Evolutionary conservation across 2,113 vertebrate genomes (phyloP).

Genomic region (Malurus elegans): DNA sequence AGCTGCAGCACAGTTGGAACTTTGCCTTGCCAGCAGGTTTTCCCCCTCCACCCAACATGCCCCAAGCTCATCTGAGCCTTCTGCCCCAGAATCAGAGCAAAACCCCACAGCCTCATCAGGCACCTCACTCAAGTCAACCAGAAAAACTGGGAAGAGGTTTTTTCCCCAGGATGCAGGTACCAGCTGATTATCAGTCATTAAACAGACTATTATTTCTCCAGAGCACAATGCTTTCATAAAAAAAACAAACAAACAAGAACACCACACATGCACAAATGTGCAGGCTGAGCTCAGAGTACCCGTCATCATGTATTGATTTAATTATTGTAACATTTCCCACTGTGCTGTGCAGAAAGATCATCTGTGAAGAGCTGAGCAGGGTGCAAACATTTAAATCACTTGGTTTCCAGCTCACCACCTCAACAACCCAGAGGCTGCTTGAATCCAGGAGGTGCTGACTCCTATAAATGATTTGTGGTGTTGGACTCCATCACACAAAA

Average conservation of each 20-base stretch:
- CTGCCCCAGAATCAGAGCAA: not conserved
- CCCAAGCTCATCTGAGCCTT: not conserved
- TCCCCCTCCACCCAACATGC: not conserved
- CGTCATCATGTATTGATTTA: not conserved
- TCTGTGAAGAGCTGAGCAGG: not conserved
- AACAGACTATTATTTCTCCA: not conserved
- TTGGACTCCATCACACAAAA: not conserved
- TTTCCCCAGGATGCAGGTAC: not conserved
- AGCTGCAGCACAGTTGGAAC: not conserved
- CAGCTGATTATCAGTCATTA: not conserved
- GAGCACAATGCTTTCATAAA: not conserved
- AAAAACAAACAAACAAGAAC: not conserved
- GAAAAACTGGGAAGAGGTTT: not conserved
- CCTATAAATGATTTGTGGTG: not conserved
- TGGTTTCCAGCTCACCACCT: not conserved
- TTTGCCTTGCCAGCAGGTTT: not conserved
- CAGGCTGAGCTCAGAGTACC: not conserved
- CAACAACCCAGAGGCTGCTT: not conserved
- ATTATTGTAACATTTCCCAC: conserved; percentile 20
- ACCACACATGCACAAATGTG: not conserved
- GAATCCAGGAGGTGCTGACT: not conserved
- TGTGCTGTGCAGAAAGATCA: not conserved
- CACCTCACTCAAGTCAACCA: not conserved
- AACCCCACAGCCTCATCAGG: not conserved
- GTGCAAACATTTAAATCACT: conserved; percentile 19